phyloP scores from a whole-genome alignment of 2,888 invertebrate genomes.

The Nymphalis c-album region DNA sequence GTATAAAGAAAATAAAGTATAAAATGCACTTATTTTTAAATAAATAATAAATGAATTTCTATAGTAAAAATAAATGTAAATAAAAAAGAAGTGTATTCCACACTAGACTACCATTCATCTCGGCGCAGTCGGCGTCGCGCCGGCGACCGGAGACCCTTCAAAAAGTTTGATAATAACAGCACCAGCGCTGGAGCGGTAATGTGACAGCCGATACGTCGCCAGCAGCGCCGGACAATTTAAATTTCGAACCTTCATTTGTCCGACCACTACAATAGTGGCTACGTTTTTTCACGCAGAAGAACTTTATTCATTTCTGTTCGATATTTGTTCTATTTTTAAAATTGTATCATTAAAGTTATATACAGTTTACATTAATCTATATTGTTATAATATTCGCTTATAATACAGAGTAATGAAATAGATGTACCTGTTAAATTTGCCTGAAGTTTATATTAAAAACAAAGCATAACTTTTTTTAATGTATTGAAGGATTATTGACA shows the following conservation, averaged over 20 bases:
- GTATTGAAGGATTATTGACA: too few relatives aligned
- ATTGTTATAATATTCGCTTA: too few relatives aligned
- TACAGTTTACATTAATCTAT: too few relatives aligned
- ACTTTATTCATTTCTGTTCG: conserved; percentile 2
- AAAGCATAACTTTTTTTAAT: too few relatives aligned
- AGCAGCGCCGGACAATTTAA: conserved; percentile 62
- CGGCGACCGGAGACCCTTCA: conserved; percentile 77
- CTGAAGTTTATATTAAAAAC: too few relatives aligned
- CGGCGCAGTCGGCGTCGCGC: conserved; percentile 60
- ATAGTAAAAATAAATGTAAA: conserved; percentile 15
- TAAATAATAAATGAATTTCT: not conserved
- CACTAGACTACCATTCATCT: conserved; percentile 47
- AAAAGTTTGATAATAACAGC: conserved; percentile 80
- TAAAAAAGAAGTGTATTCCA: conserved; percentile 45
- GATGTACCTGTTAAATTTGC: too few relatives aligned
- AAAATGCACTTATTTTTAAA: not conserved
- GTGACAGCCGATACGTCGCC: conserved; percentile 82
- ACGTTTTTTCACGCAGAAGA: conserved; percentile 6
- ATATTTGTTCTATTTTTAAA: conserved; percentile 2
- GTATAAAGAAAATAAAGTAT: not conserved
- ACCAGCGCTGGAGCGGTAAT: conserved; percentile 65
- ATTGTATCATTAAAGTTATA: not conserved
- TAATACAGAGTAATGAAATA: too few relatives aligned
- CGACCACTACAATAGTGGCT: conserved; percentile 38
- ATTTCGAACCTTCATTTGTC: conserved; percentile 58